Conservation (phyloP, 2,113 vertebrate genomes). For the Channa argus region DNA sequence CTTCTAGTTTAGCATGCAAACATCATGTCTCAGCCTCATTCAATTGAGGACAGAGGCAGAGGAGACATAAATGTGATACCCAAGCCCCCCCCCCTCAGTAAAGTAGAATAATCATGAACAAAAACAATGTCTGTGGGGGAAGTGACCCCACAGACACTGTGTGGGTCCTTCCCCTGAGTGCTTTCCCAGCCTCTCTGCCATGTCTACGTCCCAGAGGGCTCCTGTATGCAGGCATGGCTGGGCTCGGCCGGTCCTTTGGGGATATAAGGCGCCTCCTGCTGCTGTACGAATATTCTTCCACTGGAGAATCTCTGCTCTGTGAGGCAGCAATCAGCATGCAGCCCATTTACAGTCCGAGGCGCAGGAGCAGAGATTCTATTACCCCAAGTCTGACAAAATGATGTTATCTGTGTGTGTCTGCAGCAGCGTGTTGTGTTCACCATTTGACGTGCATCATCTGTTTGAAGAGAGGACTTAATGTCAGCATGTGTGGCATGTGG, state of each 20-base stretch:
- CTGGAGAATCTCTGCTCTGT: conserved; percentile 30
- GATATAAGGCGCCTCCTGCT: conserved; percentile 52
- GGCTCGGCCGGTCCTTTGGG: conserved; percentile 42
- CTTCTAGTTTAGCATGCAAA: conserved; percentile 62
- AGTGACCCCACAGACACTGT: conserved; percentile 17
- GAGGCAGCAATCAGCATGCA: conserved; percentile 46
- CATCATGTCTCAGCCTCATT: conserved; percentile 43
- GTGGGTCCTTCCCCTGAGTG: conserved; percentile 33
- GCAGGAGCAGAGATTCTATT: conserved; percentile 38
- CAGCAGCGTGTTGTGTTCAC: conserved; percentile 9
- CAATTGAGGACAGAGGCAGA: conserved; percentile 31
- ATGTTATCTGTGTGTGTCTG: conserved; percentile 27
- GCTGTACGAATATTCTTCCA: conserved; percentile 42
- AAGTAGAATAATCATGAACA: conserved; percentile 6
- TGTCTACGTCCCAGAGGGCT: conserved; percentile 54
- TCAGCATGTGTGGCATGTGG: conserved; percentile 21
- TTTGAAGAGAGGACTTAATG: conserved; percentile 46
- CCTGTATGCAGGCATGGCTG: conserved; percentile 54
- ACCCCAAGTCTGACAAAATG: conserved; percentile 32
- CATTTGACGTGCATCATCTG: conserved; percentile 25
- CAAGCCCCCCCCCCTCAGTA: conserved; percentile 7
- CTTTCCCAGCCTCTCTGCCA: conserved; percentile 25
- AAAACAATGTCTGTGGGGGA: conserved; percentile 54
- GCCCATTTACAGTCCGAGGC: conserved; percentile 46
- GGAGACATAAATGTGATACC: neutral